Evolutionary conservation across 2,888 invertebrate species (phyloP).

Genomic region (Lutraria lutraria): DNA sequence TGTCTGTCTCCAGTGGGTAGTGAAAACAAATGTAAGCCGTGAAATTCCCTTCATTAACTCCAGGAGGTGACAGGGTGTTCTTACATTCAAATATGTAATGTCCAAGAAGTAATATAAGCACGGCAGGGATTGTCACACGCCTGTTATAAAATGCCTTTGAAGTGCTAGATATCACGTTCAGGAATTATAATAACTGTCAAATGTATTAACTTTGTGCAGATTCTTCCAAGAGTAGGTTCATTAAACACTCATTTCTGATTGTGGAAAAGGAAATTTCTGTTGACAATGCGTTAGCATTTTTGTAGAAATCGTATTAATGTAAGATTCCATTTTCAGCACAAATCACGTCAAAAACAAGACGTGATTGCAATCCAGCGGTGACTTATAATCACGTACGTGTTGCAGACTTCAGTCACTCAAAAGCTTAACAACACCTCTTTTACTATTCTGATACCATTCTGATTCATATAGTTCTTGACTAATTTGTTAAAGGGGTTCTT

Average conservation of each 20-base stretch:
- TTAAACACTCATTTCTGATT: constrained; percentile 13
- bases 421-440: no score
- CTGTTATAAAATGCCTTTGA: background rate
- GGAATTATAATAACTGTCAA: background rate
- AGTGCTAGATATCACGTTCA: background rate
- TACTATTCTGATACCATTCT: no score
- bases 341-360: background rate
- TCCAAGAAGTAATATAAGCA: background rate
- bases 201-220: constrained; percentile 23
- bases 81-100: no score
- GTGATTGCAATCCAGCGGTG: background rate
- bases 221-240: background rate
- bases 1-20: background rate
- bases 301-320: background rate
- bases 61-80: background rate
- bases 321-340: background rate
- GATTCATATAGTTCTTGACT: no score
- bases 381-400: background rate
- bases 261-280: background rate
- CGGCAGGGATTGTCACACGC: background rate
- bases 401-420: no score
- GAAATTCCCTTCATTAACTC: background rate
- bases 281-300: constrained; percentile 4
- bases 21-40: background rate
- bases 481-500: no score